These are phyloP conservation scores for Emesis castigata DNA, from an alignment of 2,888 invertebrate genomes.

Conservation along the genomic window DNA sequence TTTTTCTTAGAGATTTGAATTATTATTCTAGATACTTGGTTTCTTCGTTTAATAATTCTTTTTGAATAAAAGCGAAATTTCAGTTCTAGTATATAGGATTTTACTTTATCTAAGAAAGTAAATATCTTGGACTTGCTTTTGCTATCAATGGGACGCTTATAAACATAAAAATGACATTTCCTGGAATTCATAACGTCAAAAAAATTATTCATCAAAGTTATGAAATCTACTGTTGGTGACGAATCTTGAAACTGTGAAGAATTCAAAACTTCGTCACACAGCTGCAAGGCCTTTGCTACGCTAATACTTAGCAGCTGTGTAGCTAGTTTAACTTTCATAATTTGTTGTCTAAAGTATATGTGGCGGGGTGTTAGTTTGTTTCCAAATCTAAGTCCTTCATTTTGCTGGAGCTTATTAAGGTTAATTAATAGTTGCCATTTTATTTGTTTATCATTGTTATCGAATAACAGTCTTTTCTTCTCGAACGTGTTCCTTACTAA, in stretches of 20 bases:
- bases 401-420: conserved; percentile 3
- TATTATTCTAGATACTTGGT: too few species aligned
- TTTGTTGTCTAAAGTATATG: background rate
- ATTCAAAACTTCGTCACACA: background rate
- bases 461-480: conserved; percentile 40
- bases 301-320: background rate
- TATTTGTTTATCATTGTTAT: background rate
- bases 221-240: background rate
- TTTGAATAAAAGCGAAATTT: too few species aligned
- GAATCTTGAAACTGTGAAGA: background rate
- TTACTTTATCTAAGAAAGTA: background rate
- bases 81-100: too few species aligned
- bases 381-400: background rate
- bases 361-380: conserved; percentile 2
- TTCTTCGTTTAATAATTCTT: too few species aligned
- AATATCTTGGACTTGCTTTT: background rate
- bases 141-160: background rate
- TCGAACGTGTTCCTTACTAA: conserved; percentile 61
- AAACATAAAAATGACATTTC: conserved; percentile 7
- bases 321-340: conserved; percentile 1
- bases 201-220: background rate
- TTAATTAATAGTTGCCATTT: conserved; percentile 6
- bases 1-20: too few species aligned
- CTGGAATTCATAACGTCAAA: conserved; percentile 2
- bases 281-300: background rate